Evolutionary conservation across 2,113 vertebrate genomes (phyloP).

Genomic region (Nicator chloris): DNA sequence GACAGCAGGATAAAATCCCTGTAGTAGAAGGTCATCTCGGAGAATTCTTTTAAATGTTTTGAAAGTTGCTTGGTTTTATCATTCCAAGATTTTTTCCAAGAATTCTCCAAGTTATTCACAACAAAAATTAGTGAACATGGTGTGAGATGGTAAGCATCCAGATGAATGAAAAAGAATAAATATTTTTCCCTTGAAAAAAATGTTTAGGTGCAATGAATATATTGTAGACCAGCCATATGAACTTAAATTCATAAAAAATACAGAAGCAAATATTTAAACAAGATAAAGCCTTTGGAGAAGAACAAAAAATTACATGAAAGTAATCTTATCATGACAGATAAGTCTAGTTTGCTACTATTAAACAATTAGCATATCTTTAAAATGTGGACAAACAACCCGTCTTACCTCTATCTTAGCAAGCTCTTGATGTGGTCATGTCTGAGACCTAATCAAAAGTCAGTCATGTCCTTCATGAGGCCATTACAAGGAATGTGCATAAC

Average conservation of each 20-base stretch:
- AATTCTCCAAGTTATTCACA: not conserved
- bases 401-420: not conserved
- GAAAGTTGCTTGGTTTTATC: not conserved
- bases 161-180: not conserved
- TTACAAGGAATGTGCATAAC: not conserved
- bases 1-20: not conserved
- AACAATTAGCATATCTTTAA: not conserved
- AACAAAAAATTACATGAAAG: not conserved
- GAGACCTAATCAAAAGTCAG: not conserved
- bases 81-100: not conserved
- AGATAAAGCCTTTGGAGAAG: not conserved
- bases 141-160: not conserved
- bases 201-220: not conserved
- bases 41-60: not conserved
- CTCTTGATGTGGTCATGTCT: not conserved
- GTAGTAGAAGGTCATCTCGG: not conserved
- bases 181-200: not conserved
- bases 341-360: not conserved
- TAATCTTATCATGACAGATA: not conserved
- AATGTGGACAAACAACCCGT: not conserved
- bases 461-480: not conserved
- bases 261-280: not conserved
- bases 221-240: not conserved
- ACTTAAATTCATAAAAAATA: not conserved
- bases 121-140: not conserved